These are phyloP conservation scores for Spinus pinus DNA, from an alignment of 2,797 vertebrate genomes.

Conservation along the genomic window DNA sequence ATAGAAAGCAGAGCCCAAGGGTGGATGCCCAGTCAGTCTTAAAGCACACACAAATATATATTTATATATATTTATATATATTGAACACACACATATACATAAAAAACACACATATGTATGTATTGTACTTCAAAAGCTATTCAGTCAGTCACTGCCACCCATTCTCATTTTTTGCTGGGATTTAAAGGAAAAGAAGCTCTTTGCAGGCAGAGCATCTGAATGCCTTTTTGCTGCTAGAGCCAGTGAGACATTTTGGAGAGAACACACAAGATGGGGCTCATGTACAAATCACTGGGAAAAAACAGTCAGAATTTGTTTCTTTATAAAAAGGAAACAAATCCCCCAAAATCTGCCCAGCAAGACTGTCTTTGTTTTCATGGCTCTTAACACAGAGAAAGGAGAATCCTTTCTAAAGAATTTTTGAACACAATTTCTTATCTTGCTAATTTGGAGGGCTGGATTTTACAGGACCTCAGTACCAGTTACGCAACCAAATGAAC, in stretches of 20 bases:
- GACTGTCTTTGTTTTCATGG: neutral
- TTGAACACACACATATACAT: neutral
- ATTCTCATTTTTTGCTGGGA: slow-evolving; percentile 3
- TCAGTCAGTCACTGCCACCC: neutral
- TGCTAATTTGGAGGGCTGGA: neutral
- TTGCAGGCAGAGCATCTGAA: neutral
- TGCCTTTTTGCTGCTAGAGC: slow-evolving; percentile 20
- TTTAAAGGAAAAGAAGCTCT: neutral
- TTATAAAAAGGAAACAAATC: neutral
- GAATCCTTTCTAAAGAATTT: neutral
- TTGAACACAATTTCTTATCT: neutral
- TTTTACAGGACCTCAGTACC: neutral
- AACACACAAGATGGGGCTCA: slow-evolving; percentile 40
- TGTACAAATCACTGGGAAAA: neutral
- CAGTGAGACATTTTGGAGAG: neutral
- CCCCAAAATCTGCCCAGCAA: neutral
- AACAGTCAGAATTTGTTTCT: neutral
- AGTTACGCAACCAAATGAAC: neutral
- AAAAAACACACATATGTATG: neutral
- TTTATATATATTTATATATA: neutral
- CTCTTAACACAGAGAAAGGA: neutral
- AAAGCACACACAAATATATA: neutral
- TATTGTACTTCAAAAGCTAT: neutral
- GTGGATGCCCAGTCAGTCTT: neutral
- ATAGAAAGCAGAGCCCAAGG: slow-evolving; percentile 53